Evolutionary conservation across 2,888 invertebrate species (phyloP), one percentile per base, ranked within the genome.

Genomic region (Acrocera orbiculus): DNA sequence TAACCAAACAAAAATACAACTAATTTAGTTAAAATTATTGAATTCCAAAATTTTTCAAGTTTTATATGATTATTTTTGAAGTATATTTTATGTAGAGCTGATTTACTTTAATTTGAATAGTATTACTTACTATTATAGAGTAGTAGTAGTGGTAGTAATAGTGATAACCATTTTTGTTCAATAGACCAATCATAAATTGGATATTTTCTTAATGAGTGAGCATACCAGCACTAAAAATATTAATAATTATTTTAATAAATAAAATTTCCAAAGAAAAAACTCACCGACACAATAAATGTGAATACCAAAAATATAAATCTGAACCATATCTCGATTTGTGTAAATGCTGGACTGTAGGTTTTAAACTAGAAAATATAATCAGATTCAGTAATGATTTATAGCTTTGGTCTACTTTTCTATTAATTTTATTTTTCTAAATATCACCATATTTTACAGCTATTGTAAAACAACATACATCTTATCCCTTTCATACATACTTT

Each of bases 251-350:
- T 16, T 16, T 9, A 14, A 8, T 26, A 15, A 15, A 26, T 19
- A 16, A 32, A 10, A 26, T 33, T 27, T 39, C 8, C n/a, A n/a
- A n/a, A n/a, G n/a, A n/a, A n/a, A 8, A 9, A 44, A 70, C 78
- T 78, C 69, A 92, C 92, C 46, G 83, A 78, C 23, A 85, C 75
- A 37, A 76, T 62, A 56, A 95, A 93, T 2, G 90, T 80, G 25
- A 81, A 70, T 26, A 90, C 63, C 32, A 93, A 65, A 60, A 93
- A 95, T 48, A 93, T 81, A 54, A 93, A 83, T 45, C 95, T 68
- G 56, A 95, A 90, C 89, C 93, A 95, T 40, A 95, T 87, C 64
- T 95, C 93, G 54, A 95, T 79, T 65, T 92, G 89, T 19, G 93
- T 93, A 54, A 93, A 96, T 8, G 81, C 81, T 29, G 92, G 86